Evolutionary conservation across 2,888 invertebrate species (phyloP).

Genomic region (Oscheius sp.): DNA sequence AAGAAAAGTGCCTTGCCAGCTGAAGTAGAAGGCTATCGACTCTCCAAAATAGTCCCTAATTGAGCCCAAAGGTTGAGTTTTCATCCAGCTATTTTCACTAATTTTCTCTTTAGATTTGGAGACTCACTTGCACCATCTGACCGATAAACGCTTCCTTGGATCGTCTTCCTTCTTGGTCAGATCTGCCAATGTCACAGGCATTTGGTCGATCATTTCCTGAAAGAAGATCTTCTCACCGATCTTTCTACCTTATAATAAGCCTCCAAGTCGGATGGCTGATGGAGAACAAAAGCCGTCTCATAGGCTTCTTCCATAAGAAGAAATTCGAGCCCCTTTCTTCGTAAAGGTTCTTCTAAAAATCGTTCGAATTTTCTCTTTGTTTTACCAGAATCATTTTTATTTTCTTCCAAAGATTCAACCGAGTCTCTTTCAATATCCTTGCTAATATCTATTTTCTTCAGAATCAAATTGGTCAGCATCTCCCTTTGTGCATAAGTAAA

Average conservation of each 20-base stretch:
- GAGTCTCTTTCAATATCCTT: slow-evolving; percentile 14
- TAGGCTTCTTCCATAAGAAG: slow-evolving; percentile 71
- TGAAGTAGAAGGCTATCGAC: slow-evolving; percentile 73
- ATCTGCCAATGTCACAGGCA: slow-evolving; percentile 35
- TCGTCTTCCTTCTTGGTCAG: slow-evolving; percentile 40
- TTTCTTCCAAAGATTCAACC: not conserved
- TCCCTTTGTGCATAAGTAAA: slow-evolving; percentile 49
- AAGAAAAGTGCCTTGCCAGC: slow-evolving; percentile 72
- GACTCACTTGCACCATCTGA: slow-evolving; percentile 35
- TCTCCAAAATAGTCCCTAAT: slow-evolving; percentile 73
- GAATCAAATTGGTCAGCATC: slow-evolving; percentile 44
- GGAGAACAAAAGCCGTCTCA: slow-evolving; percentile 71
- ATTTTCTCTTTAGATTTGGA: not conserved
- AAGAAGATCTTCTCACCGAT: slow-evolving; percentile 17
- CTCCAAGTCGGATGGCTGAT: slow-evolving; percentile 69
- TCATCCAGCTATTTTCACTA: slow-evolving; percentile 33
- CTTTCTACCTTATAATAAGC: slow-evolving; percentile 38
- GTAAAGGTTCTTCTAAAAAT: slow-evolving; percentile 41
- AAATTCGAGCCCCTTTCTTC: slow-evolving; percentile 70
- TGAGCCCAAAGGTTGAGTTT: slow-evolving; percentile 45
- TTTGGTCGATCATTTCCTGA: slow-evolving; percentile 44
- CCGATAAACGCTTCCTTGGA: slow-evolving; percentile 34
- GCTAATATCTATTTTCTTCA: slow-evolving; percentile 14
- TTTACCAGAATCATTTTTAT: not conserved
- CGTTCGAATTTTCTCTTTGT: no score